These are phyloP conservation scores for Thunnus maccoyii DNA, from an alignment of 2,113 vertebrate genomes.

Conservation along the genomic window DNA sequence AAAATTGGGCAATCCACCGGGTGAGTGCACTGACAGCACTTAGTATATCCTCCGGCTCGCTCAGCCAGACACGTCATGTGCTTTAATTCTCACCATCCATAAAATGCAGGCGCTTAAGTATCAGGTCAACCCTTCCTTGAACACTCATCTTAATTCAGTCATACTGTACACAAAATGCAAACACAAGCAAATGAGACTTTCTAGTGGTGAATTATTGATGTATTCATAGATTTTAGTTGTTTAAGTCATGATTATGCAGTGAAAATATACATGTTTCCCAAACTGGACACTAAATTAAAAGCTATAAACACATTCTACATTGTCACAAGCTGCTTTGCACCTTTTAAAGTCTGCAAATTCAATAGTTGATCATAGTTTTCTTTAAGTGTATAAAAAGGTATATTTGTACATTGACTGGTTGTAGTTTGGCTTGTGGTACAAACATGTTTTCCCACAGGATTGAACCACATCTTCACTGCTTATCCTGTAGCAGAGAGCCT, in stretches of 20 bases:
- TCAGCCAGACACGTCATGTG: neutral
- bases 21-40: slow-evolving; percentile 34
- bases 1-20: slow-evolving; percentile 48
- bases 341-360: neutral
- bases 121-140: neutral
- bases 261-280: neutral
- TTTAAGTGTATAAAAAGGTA: too few relatives aligned
- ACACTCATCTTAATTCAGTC: neutral
- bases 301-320: neutral
- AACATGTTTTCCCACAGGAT: neutral
- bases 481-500: neutral
- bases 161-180: neutral
- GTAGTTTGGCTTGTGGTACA: neutral
- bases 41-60: neutral
- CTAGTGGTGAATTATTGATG: neutral
- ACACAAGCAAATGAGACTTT: neutral
- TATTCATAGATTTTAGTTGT: neutral
- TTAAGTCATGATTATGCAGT: too few relatives aligned
- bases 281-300: neutral
- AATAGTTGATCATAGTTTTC: neutral
- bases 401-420: neutral
- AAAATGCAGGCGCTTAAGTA: neutral
- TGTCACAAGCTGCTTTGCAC: neutral
- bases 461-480: neutral
- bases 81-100: slow-evolving; percentile 14